Evolutionary conservation across 2,113 vertebrate species (phyloP).

Genomic region (Halichoerus grypus): DNA sequence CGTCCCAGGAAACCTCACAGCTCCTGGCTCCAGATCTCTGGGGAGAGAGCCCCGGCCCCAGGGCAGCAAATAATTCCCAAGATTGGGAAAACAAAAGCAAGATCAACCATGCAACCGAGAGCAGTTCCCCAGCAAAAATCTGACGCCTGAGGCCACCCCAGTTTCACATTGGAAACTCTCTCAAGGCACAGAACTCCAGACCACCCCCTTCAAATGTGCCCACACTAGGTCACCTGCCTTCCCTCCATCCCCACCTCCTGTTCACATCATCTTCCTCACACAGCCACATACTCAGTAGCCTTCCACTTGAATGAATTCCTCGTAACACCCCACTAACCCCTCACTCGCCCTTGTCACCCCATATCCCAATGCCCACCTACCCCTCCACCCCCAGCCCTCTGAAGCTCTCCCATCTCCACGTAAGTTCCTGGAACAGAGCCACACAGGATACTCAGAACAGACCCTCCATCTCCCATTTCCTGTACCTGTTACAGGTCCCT

Average conservation of each 20-base stretch:
- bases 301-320: neutral
- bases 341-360: neutral
- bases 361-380: neutral
- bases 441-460: neutral
- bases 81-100: neutral
- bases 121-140: neutral
- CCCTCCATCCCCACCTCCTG: neutral
- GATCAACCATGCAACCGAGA: neutral
- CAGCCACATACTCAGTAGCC: neutral
- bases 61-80: constrained; percentile 6
- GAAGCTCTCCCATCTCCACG: neutral
- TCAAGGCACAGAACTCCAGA: neutral
- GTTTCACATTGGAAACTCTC: neutral
- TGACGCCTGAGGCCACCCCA: neutral
- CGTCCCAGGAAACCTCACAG: neutral
- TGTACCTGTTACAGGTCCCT: neutral
- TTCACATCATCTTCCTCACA: neutral
- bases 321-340: neutral
- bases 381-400: neutral
- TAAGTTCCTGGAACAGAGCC: neutral
- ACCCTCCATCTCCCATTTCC: neutral
- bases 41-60: neutral
- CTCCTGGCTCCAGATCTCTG: neutral
- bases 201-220: accelerated
- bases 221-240: neutral